Base-by-base conservation (phyloP, 1,140 invertebrate species). In the Zelostemma sp. region DNA sequence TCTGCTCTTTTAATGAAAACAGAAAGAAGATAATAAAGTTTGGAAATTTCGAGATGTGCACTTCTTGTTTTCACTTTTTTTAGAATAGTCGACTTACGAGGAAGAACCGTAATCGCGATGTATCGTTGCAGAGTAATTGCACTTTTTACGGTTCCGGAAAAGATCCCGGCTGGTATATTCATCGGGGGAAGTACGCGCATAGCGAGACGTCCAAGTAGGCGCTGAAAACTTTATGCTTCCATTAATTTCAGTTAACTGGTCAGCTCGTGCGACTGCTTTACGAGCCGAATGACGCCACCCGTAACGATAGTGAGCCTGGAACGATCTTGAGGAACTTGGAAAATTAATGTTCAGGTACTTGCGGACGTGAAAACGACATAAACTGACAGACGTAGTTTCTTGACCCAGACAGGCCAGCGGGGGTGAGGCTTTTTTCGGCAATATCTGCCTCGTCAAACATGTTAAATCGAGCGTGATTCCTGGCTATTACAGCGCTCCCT, bases 221-320 rank as follows among this genome's bases (percentile, higher is more conserved):
- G 72, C 49, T 79, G 76, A 80, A 80, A 78, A 79, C 58, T 78
- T 77, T 75, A 80, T 76, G 72, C 73, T 70, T 70, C 73, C 74
- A 78, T 78, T 80, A 79, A 78, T 79, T 78, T 78, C 68, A 74
- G 76, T 77, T 78, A 77, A 75, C 73, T 45, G 72, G 66, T 71
- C 65, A 68, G 64, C 75, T 71, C 53, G 51, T 54, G 56, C 46
- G 59, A 68, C 64, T 75, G 64, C 67, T 77, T 79, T 80, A 77
- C 75, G 76, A 80, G 76, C 69, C 51, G 45, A 38, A 48, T 68
- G 68, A 68, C 72, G 67, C 51, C 69, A 63, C 15, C 55, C 57
- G 43, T 53, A 59, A 70, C 60, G 67, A 63, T 51, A 48, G 48
- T 17, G 25, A 19, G 40, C n/a, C 53, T 17, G 54, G 56, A 40